Base-by-base conservation (phyloP, 1,140 invertebrate species). In the Apis florea region DNA sequence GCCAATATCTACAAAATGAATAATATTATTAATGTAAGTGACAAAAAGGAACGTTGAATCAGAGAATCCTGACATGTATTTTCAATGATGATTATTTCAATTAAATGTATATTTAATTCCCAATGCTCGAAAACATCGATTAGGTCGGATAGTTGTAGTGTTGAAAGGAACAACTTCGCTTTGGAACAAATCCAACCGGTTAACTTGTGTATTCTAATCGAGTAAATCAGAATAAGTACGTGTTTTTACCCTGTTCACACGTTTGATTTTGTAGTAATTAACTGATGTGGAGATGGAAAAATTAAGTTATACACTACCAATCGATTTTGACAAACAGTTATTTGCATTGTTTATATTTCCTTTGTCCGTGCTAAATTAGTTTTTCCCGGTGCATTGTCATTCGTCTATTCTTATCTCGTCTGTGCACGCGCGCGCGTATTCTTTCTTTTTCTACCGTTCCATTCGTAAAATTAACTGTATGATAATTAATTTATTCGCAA, bases 141-240 rank as follows among this genome's bases (percentile, higher is more conserved):
- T 85, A 85, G 68, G 64, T 21, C 66, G 67, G 54, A 71, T 79
- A 72, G 73, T 73, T 71, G 81, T 85, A 73, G 61, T 77, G 85
- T 84, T 73, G 85, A 87, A 87, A 86, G 85, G 82, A 84, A 84
- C 85, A 87, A 82, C 85, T 84, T 69, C 76, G 66, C 49, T 84
- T 87, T 87, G 85, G 85, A 87, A 87, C 82, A 74, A 81, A 82
- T 87, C 85, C 85, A 87, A 87, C 61, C 54, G 82, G 76, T 75
- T 61, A 74, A 81, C 81, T 87, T 73, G 85, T 84, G 79, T 83
- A 87, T 87, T 87, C 85, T 87, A 87, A 87, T 87, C 82, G 56
- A 77, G 47, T 73, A 73, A 83, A 81, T 86, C 67, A 63, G 78
- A 64, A 87, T 84, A 80, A 74, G 78, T 86, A 86, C 68, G 76